phyloP scores from a whole-genome alignment of 2,797 vertebrate genomes.

The Menidia menidia region DNA sequence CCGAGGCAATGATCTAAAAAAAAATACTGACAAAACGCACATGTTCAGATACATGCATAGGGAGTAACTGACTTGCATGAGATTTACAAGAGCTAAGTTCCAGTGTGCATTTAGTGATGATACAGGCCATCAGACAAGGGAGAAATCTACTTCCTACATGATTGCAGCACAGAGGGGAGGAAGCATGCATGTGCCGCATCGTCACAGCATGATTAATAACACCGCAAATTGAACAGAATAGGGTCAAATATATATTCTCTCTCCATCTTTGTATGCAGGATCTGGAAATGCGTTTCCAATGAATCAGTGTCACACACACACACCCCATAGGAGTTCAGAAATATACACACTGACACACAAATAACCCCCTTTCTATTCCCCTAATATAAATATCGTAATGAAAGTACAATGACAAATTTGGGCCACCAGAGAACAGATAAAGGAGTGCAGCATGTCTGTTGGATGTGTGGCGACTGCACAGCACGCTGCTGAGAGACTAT shows the following conservation, averaged over 20 bases:
- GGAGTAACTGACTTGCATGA: not conserved
- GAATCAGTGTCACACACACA: constrained; percentile 59
- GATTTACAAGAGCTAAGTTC: constrained; percentile 14
- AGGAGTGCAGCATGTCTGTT: constrained; percentile 29
- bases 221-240: constrained; percentile 66
- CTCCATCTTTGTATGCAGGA: constrained; percentile 47
- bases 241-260: constrained; percentile 62
- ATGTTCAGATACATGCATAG: constrained; percentile 13
- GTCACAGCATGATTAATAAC: constrained; percentile 66
- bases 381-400: constrained; percentile 25
- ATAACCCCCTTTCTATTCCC: constrained; percentile 13
- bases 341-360: not conserved
- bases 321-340: constrained; percentile 45
- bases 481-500: constrained; percentile 30
- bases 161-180: constrained; percentile 20
- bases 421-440: constrained; percentile 19
- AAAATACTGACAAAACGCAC: constrained; percentile 1
- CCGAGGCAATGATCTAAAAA: constrained; percentile 11
- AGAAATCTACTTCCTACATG: constrained; percentile 30
- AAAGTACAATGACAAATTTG: constrained; percentile 44
- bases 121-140: constrained; percentile 20
- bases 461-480: constrained; percentile 28
- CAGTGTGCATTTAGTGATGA: constrained; percentile 33
- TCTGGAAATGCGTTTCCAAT: constrained; percentile 61
- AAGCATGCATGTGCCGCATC: constrained; percentile 33